Evolutionary conservation across 2,888 invertebrate genomes (phyloP).

Genomic region (Glomeris marginata): DNA sequence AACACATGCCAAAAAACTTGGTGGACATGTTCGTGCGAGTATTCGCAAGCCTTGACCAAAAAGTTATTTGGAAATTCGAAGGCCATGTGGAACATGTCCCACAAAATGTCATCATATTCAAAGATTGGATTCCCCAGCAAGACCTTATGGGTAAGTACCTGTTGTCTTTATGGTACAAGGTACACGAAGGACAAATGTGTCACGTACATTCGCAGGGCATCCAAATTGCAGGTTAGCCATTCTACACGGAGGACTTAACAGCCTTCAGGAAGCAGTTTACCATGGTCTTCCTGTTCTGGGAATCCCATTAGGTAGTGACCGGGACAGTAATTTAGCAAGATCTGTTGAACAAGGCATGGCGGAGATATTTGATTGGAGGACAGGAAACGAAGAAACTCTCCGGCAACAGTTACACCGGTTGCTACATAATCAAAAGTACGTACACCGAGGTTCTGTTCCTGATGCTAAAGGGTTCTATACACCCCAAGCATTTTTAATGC

Average conservation of each 20-base stretch:
- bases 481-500: too few relatives aligned
- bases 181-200: too few relatives aligned
- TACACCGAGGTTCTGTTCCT: too few relatives aligned
- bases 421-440: too few relatives aligned
- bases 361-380: not conserved
- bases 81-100: not conserved
- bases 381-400: not conserved
- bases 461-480: too few relatives aligned
- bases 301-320: constrained; percentile 6
- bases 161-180: too few relatives aligned
- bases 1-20: not conserved
- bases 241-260: constrained; percentile 2
- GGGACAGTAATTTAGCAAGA: constrained; percentile 1
- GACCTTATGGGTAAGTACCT: constrained; percentile 3
- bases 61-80: constrained; percentile 7
- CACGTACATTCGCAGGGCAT: not conserved
- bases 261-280: constrained; percentile 4
- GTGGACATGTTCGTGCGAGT: not conserved
- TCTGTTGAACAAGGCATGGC: constrained; percentile 4
- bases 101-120: constrained; percentile 1
- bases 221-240: constrained; percentile 7
- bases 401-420: too few relatives aligned
- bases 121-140: constrained; percentile 7
- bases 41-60: not conserved
- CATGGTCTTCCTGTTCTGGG: constrained; percentile 10